Percentiles rank a stretch among this genome's conserved stretches.
Evolutionary conservation across 1,140 invertebrate genomes (phyloP).

Genomic region (Dendrolimus punctatus): DNA sequence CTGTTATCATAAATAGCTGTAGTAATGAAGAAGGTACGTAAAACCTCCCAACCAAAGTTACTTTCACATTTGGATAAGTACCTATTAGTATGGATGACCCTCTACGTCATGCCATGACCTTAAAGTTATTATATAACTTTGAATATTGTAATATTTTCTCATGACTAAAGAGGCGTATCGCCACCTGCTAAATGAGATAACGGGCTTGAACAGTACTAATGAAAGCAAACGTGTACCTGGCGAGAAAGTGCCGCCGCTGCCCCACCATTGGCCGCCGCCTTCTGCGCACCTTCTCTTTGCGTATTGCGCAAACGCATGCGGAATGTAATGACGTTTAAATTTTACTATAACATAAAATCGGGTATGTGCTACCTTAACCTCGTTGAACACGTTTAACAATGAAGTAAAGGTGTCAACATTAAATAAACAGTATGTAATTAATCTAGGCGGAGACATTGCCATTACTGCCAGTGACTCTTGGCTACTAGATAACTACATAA

Average conservation of each 20-base stretch:
- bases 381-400: too few relatives aligned
- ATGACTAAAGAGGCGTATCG: constrained; percentile 35
- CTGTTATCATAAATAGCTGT: too few relatives aligned
- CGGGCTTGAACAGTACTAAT: constrained; percentile 44
- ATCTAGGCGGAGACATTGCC: too few relatives aligned
- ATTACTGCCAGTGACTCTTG: too few relatives aligned
- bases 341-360: constrained; percentile 2
- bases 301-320: constrained; percentile 54
- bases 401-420: too few relatives aligned
- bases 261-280: constrained; percentile 16
- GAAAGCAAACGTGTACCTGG: constrained; percentile 58
- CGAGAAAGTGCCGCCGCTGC: constrained; percentile 26
- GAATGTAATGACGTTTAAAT: constrained; percentile 34
- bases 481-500: too few relatives aligned
- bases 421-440: too few relatives aligned
- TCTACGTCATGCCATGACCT: constrained; percentile 1
- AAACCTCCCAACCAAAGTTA: too few relatives aligned
- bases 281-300: constrained; percentile 40
- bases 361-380: too few relatives aligned
- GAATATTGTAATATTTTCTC: constrained; percentile 60
- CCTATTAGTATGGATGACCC: background rate
- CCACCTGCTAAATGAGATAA: constrained; percentile 66
- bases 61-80: background rate
- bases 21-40: too few relatives aligned
- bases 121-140: constrained; percentile 36